Percentiles rank a stretch among this genome's conserved stretches.
Conservation (phyloP, 2,113 vertebrate species). For the Coracopsis vasa region DNA sequence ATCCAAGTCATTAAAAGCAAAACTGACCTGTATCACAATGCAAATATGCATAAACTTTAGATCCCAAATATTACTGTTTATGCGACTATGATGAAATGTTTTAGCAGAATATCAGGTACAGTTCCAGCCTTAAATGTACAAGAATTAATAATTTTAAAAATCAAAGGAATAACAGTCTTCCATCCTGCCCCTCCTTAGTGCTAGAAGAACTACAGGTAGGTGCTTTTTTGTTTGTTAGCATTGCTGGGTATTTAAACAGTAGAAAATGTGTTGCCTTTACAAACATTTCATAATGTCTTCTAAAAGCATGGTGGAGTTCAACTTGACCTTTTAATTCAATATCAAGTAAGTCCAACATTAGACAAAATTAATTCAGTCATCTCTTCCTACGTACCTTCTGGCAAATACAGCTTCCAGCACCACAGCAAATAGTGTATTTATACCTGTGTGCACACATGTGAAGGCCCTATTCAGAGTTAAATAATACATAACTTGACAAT, state of each 20-base stretch:
- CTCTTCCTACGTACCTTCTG: background rate
- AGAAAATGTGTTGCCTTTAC: background rate
- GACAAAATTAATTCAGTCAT: background rate
- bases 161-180: background rate
- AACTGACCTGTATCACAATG: background rate
- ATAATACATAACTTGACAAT: slow-evolving; percentile 23
- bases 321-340: background rate
- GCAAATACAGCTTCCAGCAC: background rate
- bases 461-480: background rate
- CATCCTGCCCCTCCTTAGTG: background rate
- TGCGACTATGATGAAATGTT: background rate
- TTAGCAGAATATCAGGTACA: fast-evolving
- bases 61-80: background rate
- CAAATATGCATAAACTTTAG: background rate
- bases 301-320: background rate
- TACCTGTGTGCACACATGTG: background rate
- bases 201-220: background rate
- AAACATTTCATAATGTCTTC: background rate
- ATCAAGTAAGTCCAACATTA: background rate
- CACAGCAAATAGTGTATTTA: background rate
- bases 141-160: background rate
- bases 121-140: background rate
- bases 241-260: background rate
- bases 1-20: background rate
- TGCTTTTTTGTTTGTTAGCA: background rate